Evolutionary conservation across 1,140 invertebrate species (phyloP).

Genomic region (Drosophila quadrilineata): DNA sequence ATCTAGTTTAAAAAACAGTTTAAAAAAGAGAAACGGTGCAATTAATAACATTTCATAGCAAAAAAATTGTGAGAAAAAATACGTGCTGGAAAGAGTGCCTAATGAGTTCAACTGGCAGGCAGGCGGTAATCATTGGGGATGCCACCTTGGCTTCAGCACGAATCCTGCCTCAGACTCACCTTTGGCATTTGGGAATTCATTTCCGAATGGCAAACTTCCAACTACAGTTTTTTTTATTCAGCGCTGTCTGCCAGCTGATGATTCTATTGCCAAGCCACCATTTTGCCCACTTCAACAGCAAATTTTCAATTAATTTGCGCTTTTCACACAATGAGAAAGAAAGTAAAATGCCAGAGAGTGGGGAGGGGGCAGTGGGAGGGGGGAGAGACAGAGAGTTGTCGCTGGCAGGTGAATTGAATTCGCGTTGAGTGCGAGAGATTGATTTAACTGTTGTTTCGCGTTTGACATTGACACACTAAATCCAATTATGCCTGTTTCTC

Average conservation of each 20-base stretch:
- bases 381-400: neutral
- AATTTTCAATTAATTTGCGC: slow-evolving; percentile 39
- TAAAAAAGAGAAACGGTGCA: slow-evolving; percentile 11
- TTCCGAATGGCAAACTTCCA: slow-evolving; percentile 32
- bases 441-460: slow-evolving; percentile 20
- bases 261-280: neutral
- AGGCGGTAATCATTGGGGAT: slow-evolving; percentile 32
- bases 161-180: too few relatives aligned
- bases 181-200: slow-evolving; percentile 40
- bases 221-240: slow-evolving; percentile 7
- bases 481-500: slow-evolving; percentile 42
- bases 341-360: too few relatives aligned
- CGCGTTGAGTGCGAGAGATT: slow-evolving; percentile 11
- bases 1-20: too few relatives aligned
- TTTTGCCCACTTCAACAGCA: neutral
- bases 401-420: neutral
- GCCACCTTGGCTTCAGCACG: slow-evolving; percentile 10
- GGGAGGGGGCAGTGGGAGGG: too few relatives aligned
- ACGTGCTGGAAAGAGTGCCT: neutral
- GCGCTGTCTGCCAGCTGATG: slow-evolving; percentile 7
- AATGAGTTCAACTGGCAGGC: slow-evolving; percentile 37
- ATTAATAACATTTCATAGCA: slow-evolving; percentile 6
- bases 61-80: neutral
- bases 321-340: slow-evolving; percentile 55
- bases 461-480: slow-evolving; percentile 32